These are phyloP conservation scores for Clytia hemisphaerica DNA, from an alignment of 30 jellyfish, hydroid and myxozoan genomes.

Conservation along the genomic window DNA sequence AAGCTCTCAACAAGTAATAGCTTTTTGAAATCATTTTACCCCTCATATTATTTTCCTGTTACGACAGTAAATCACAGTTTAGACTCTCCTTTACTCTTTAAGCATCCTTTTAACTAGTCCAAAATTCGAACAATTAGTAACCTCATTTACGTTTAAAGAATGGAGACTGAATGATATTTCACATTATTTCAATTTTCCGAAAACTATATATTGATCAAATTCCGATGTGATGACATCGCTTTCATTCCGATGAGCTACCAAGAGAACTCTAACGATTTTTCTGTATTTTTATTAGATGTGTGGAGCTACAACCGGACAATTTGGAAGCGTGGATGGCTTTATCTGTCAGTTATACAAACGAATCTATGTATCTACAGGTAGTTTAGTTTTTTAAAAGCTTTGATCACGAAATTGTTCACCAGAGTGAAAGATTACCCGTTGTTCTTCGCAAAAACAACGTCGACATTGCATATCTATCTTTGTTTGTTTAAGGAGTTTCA, in stretches of 20 bases:
- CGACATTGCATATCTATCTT: background rate
- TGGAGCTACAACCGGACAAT: slow-evolving; percentile 78
- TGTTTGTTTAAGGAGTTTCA: background rate
- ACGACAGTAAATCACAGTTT: too few species aligned
- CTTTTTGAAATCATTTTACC: background rate
- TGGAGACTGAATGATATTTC: too few species aligned
- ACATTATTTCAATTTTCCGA: too few species aligned
- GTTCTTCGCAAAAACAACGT: background rate
- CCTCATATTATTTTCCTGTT: too few species aligned
- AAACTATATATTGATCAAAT: too few species aligned
- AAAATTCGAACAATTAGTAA: too few species aligned
- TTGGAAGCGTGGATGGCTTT: slow-evolving; percentile 83
- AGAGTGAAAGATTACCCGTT: background rate
- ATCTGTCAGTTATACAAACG: slow-evolving; percentile 95
- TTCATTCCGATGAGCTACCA: too few species aligned
- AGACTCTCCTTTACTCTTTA: too few species aligned
- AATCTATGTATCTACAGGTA: slow-evolving; percentile 82
- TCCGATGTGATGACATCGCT: too few species aligned
- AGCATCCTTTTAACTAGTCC: too few species aligned
- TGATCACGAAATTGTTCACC: background rate
- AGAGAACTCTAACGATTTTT: too few species aligned
- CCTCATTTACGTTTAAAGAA: too few species aligned
- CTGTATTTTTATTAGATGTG: slow-evolving; percentile 64
- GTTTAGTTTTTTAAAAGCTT: background rate
- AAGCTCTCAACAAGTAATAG: slow-evolving; percentile 79